Percentiles rank a stretch among this genome's conserved stretches.
Evolutionary conservation across 2,797 vertebrate species (phyloP).

Genomic region (Ambastaia sidthimunki): DNA sequence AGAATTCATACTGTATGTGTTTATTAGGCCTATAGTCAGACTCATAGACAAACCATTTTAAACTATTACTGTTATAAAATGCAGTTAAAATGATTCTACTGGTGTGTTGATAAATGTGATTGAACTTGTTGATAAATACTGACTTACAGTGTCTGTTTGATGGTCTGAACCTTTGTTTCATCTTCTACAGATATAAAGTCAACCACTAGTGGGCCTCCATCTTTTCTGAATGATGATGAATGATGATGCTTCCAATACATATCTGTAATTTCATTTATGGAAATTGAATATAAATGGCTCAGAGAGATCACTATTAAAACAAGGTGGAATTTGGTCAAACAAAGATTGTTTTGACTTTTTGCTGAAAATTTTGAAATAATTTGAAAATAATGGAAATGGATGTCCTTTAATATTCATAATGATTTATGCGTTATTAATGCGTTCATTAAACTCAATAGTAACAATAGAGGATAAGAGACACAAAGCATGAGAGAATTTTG

Average conservation of each 20-base stretch:
- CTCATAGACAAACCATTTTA: too few species aligned
- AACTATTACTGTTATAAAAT: background rate
- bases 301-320: background rate
- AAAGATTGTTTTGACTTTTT: background rate
- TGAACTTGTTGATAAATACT: background rate
- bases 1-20: too few species aligned
- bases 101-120: background rate
- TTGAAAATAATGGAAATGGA: conserved; percentile 50
- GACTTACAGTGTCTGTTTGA: too few species aligned
- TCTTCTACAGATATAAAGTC: conserved; percentile 51
- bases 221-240: background rate
- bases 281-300: background rate
- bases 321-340: background rate
- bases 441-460: background rate
- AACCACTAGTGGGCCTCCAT: conserved; percentile 69
- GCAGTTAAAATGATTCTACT: background rate
- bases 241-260: background rate
- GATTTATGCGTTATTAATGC: background rate
- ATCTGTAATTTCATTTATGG: background rate
- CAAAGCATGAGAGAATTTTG: background rate
- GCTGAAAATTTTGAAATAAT: conserved; percentile 1
- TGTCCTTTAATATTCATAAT: background rate
- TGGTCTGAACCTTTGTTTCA: too few species aligned
- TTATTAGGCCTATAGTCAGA: too few species aligned
- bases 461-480: background rate